Evolutionary conservation across 2,797 vertebrate species (phyloP), one percentile per base, ranked within the genome.

Genomic region (Mallotus villosus): DNA sequence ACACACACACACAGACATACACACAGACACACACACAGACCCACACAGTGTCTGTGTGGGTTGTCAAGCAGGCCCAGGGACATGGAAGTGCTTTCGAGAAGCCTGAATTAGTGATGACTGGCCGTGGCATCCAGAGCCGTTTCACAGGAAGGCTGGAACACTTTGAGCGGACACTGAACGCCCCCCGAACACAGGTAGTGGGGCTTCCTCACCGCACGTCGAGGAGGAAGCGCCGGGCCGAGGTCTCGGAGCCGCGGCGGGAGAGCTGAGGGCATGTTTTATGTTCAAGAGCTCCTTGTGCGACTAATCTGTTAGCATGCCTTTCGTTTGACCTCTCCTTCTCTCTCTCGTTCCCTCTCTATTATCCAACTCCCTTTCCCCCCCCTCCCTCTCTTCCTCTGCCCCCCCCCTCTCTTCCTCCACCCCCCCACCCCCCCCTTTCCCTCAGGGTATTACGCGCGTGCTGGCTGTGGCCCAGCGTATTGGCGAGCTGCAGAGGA

Each of bases 401-500:
- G 2, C 57, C 27, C 5, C 12, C 4, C 49, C 12, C 24, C 49
- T 19, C 0, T 1, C 61, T 32, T 11, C 63, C n/a, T 25, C 61
- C 46, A 1, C 57, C 27, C 5, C 12, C 4, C 49, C 12, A n/a
- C n/a, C 24, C 12, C 16, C 25, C 34, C 27, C 24, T 64, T 41
- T 53, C 70, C 25, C 8, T 14, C 84, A 97, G 96, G 94, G 94
- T 17, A 91, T 97, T 21, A 86, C 94, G 46, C 92, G 89, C 16
- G 94, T 97, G 72, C 86, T 86, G 60, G 83, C 90, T 0, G 93
- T 96, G 70, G 96, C 96, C 6, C 80, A 92, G 84, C 87, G 94
- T 0, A 94, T 97, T 1, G 96, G 94, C 12, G 92, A 94, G 59
- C 92, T 96, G 74, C 96, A 97, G 90, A 89, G 84, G 74, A 93